Percentiles rank a stretch among this genome's conserved stretches.
Conservation (phyloP, 1,140 invertebrate genomes). For the Drosophila ogumai region DNA sequence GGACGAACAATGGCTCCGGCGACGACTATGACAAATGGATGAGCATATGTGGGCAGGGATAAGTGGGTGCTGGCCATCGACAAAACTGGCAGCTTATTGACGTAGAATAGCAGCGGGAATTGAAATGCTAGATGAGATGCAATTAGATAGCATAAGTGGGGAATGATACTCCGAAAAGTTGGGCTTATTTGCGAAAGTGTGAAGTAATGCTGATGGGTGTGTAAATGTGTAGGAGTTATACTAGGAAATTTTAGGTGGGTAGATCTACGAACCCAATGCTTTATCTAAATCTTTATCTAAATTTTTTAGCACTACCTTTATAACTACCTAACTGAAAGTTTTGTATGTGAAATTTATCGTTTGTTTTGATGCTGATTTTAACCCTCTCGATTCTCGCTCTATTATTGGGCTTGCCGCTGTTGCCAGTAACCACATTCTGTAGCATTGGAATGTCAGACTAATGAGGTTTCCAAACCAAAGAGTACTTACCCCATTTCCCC, state of each 20-base stretch:
- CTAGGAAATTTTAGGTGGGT: not conserved
- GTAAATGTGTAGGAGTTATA: not conserved
- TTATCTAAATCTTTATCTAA: too few species aligned
- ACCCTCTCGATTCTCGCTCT: not conserved
- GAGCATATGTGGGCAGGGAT: constrained; percentile 41
- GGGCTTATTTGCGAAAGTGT: not conserved
- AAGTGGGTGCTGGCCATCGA: constrained; percentile 27
- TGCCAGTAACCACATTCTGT: constrained; percentile 38
- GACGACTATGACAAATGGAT: constrained; percentile 37
- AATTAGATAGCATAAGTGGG: constrained; percentile 64
- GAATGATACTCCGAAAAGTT: constrained; percentile 22
- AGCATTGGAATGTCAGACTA: constrained; percentile 71
- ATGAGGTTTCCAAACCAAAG: constrained; percentile 74
- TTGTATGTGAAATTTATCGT: not conserved
- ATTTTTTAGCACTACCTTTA: not conserved
- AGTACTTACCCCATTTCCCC: constrained; percentile 59
- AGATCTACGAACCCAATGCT: too few species aligned
- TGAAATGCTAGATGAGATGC: constrained; percentile 62
- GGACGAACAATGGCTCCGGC: constrained; percentile 22
- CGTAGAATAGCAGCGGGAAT: constrained; percentile 53
- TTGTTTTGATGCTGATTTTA: constrained; percentile 8
- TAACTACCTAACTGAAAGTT: not conserved
- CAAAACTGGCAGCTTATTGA: constrained; percentile 53
- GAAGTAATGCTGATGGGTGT: not conserved
- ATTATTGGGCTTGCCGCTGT: constrained; percentile 36